Evolutionary conservation across 2,888 invertebrate species (phyloP).

Genomic region (Cryptocephalus moraei): DNA sequence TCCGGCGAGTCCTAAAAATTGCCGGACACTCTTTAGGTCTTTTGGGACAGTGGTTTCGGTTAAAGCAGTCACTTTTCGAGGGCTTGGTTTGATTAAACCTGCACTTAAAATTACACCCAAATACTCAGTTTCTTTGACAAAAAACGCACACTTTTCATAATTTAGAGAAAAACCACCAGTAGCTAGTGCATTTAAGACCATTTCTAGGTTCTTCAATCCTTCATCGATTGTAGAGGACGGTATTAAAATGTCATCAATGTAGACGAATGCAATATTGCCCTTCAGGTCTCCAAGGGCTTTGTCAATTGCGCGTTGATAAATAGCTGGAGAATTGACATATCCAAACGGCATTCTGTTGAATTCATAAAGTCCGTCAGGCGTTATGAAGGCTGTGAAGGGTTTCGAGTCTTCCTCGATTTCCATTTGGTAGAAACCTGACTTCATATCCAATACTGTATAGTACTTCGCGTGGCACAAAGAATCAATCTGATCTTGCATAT

Average conservation of each 20-base stretch:
- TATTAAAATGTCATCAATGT: slow-evolving; percentile 15
- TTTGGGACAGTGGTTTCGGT: slow-evolving; percentile 7
- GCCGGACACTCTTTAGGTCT: slow-evolving; percentile 13
- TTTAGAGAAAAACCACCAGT: slow-evolving; percentile 12
- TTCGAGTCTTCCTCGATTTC: slow-evolving; percentile 5
- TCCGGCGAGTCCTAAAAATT: slow-evolving; percentile 13
- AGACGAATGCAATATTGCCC: slow-evolving; percentile 9
- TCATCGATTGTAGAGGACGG: slow-evolving; percentile 12
- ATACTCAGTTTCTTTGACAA: slow-evolving; percentile 13
- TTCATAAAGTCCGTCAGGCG: slow-evolving; percentile 14
- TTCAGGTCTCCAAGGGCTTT: slow-evolving; percentile 14
- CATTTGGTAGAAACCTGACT: slow-evolving; percentile 15
- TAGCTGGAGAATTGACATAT: slow-evolving; percentile 6
- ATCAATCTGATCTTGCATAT: slow-evolving; percentile 15
- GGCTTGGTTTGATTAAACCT: slow-evolving; percentile 11
- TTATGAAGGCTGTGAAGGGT: slow-evolving; percentile 10
- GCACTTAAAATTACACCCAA: slow-evolving; percentile 12
- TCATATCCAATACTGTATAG: slow-evolving; percentile 17
- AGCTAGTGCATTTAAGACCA: slow-evolving; percentile 13
- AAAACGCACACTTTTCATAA: slow-evolving; percentile 14
- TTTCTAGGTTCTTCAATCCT: slow-evolving; percentile 8
- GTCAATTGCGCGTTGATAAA: no score
- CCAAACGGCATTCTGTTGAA: slow-evolving; percentile 16
- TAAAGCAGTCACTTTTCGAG: slow-evolving; percentile 13
- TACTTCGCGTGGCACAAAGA: slow-evolving; percentile 12